A percentile compares a stretch with the other conserved stretches of the same genome.
These are phyloP conservation scores for Crematogaster levior DNA, from an alignment of 2,888 invertebrate genomes.

Conservation along the genomic window DNA sequence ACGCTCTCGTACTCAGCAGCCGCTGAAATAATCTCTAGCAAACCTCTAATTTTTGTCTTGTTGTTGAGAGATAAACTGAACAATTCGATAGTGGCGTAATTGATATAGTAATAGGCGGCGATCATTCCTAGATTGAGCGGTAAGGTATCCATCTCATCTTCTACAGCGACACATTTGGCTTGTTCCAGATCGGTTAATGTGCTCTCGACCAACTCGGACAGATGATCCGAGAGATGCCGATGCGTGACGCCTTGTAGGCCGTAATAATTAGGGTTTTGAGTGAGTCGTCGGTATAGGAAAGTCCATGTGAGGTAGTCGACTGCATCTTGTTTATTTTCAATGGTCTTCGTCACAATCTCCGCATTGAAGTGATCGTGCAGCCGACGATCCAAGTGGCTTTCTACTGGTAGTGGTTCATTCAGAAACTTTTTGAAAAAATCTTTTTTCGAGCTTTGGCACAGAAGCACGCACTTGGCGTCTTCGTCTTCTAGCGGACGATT, in stretches of 20 bases:
- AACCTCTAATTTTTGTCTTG: slow-evolving; percentile 98
- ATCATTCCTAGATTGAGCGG: slow-evolving; percentile 99
- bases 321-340: slow-evolving; percentile 99
- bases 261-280: slow-evolving; percentile 99
- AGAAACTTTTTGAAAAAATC: slow-evolving; percentile 99
- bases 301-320: slow-evolving; percentile 99
- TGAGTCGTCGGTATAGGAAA: slow-evolving; percentile 97
- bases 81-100: slow-evolving; percentile 99
- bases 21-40: slow-evolving; percentile 98
- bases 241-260: slow-evolving; percentile 98
- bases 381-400: slow-evolving; percentile 99
- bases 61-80: slow-evolving; percentile 98
- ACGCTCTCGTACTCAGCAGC: slow-evolving; percentile 98
- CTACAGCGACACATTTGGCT: slow-evolving; percentile 98
- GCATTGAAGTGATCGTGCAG: slow-evolving; percentile 99
- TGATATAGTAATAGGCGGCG: slow-evolving; percentile 99
- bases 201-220: slow-evolving; percentile 98
- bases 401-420: slow-evolving; percentile 98
- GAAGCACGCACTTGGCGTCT: slow-evolving; percentile 97
- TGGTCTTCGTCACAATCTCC: slow-evolving; percentile 99
- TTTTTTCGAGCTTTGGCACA: slow-evolving; percentile 99
- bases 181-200: slow-evolving; percentile 97
- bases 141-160: slow-evolving; percentile 99
- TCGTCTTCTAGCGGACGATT: slow-evolving; percentile 97
- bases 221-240: slow-evolving; percentile 98